Base-by-base conservation (phyloP, 2,797 vertebrate genomes). In the Poecilia gillii region DNA sequence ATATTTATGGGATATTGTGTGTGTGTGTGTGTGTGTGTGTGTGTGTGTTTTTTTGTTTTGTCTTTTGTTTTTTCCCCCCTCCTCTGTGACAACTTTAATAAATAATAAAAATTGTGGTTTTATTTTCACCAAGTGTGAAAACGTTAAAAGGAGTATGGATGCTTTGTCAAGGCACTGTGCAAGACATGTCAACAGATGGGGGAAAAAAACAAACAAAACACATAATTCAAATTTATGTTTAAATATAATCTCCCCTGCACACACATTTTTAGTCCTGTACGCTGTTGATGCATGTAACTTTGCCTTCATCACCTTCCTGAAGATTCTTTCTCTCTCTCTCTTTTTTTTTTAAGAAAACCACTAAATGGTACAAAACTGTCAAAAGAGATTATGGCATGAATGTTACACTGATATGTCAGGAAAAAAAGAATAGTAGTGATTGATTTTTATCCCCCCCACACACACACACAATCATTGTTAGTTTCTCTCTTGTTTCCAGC, bases 321-420 rank as follows among this genome's bases (percentile, higher is more conserved):
- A 68, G 64, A 12, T 68, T 23, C 8, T 23, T 16, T 23, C 16
- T 11, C 47, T 6, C 2, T 46, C 14, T 0, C 13, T 46, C 14
- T 4, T 2, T 49, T 20, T 66, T 66, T 66, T 68, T 62, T 0
- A 66, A 23, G 18, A 25, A 41, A 25, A n/a, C 25, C 66, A 45
- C 12, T 7, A 43, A 45, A 45, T 16, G 5, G 41, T 45, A 43
- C 14, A 0, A 43, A n/a, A 70, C 39, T 43, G 39, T 70, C n/a
- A 45, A 71, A 71, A n/a, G 68, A 84, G 78, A 86, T 90, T 82
- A 84, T 82, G 79, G 83, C 64, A 66, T 86, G 73, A 9, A 45
- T 13, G 4, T 12, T 43, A 70, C 79, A 89, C 62, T 84, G 87
- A 90, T 86, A 83, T 82, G 83, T 82, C 81, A 68, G 80, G 81